phyloP scores from a whole-genome alignment of 2,113 vertebrate species.

The Raja brachyura region DNA sequence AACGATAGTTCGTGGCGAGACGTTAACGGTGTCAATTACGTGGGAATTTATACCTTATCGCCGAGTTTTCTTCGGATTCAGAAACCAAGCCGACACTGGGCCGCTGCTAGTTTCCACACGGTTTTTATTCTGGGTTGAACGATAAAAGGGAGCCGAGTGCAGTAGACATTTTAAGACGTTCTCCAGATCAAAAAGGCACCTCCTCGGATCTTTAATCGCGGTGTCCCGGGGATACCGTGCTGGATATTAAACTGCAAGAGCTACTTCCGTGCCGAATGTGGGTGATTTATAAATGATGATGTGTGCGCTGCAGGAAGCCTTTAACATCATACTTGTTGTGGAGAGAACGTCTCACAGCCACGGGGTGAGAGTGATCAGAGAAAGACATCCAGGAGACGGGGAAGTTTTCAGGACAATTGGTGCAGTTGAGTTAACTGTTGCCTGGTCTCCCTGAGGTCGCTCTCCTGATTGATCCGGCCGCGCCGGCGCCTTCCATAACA shows the following conservation, averaged over 20 bases:
- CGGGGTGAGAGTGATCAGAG: background rate
- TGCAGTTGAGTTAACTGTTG: conserved; percentile 67
- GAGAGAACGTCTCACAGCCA: background rate
- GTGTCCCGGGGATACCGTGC: background rate
- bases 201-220: background rate
- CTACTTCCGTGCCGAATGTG: too few species aligned
- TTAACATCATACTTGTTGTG: background rate
- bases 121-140: background rate
- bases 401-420: conserved; percentile 67
- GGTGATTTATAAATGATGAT: background rate
- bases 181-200: background rate
- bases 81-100: background rate
- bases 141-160: background rate
- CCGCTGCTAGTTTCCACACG: background rate
- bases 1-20: background rate
- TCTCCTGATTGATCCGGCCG: conserved; percentile 66
- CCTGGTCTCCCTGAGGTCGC: conserved; percentile 68
- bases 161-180: background rate
- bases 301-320: background rate
- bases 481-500: conserved; percentile 72
- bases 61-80: background rate
- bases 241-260: background rate
- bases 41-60: background rate
- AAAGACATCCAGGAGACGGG: conserved; percentile 54
- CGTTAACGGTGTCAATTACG: background rate